phyloP scores from a whole-genome alignment of 1,140 invertebrate species.

The Polypedilum vanderplanki region DNA sequence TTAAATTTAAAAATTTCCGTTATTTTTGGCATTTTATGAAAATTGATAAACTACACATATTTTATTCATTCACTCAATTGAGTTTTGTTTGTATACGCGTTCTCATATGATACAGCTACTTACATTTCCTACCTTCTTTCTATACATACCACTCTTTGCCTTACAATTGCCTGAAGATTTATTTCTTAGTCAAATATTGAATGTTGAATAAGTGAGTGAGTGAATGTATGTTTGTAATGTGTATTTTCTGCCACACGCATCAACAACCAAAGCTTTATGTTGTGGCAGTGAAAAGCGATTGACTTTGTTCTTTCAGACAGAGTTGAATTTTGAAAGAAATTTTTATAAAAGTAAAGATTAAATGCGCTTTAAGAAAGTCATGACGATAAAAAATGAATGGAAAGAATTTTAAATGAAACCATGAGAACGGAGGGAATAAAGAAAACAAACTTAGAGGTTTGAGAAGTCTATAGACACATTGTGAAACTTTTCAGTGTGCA shows the following conservation, averaged over 20 bases:
- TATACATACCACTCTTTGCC: no score
- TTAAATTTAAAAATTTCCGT: no score
- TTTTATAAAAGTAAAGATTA: no score
- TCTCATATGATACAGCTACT: neutral
- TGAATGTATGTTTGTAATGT: neutral
- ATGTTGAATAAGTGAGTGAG: neutral
- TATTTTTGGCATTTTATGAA: no score
- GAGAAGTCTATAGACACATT: no score
- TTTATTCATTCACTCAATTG: neutral
- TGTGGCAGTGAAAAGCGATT: neutral
- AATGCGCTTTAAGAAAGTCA: no score
- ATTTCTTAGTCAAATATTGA: neutral
- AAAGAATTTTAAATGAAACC: no score
- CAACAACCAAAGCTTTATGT: neutral
- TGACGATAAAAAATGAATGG: no score
- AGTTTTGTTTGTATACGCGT: neutral
- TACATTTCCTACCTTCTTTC: neutral
- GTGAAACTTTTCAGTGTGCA: no score
- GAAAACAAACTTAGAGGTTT: no score
- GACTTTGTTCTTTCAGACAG: neutral
- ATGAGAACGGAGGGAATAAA: no score
- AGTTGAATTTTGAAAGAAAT: no score
- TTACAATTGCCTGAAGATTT: neutral
- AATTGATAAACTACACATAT: neutral
- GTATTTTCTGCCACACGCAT: slow-evolving; percentile 7